These are phyloP conservation scores for Pelochelys cantorii DNA, from an alignment of 2,797 vertebrate species.

Conservation along the genomic window DNA sequence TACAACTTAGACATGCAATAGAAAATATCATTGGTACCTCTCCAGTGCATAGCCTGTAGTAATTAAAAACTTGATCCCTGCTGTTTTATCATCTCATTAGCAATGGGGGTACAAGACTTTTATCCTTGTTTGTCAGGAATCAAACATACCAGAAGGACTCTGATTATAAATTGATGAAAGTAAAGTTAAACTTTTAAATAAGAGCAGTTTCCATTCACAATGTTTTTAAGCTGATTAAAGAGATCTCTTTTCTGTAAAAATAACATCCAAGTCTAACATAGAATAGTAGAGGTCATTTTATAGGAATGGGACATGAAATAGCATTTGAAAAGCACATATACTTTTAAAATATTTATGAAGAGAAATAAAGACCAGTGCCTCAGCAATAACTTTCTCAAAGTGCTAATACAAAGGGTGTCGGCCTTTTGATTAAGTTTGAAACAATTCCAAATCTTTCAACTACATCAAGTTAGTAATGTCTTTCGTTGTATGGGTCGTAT, in stretches of 20 bases:
- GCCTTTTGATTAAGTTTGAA: constrained; percentile 21
- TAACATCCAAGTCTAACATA: constrained; percentile 63
- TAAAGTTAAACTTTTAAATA: constrained; percentile 87
- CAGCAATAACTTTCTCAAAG: not conserved
- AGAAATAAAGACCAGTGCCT: constrained; percentile 22
- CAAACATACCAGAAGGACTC: constrained; percentile 85
- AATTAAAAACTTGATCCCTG: constrained; percentile 99
- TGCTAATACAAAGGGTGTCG: not conserved
- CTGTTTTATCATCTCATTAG: constrained; percentile 97
- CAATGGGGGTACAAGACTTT: constrained; percentile 90
- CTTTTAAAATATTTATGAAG: constrained; percentile 1
- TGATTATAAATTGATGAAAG: constrained; percentile 88
- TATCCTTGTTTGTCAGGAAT: constrained; percentile 93
- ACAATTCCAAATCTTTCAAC: not conserved
- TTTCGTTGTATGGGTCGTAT: not conserved
- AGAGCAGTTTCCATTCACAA: constrained; percentile 79
- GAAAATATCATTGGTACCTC: constrained; percentile 86
- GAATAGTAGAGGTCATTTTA: constrained; percentile 65
- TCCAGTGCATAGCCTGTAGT: constrained; percentile 90
- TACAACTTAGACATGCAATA: constrained; percentile 91
- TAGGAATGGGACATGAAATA: not conserved
- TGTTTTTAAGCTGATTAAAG: constrained; percentile 82
- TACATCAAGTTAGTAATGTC: not conserved
- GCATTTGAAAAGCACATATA: not conserved
- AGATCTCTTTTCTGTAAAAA: constrained; percentile 66